A percentile compares a stretch with the other conserved stretches of the same genome.
Conservation (phyloP, 2,888 invertebrate species). For the Melieria picta region DNA sequence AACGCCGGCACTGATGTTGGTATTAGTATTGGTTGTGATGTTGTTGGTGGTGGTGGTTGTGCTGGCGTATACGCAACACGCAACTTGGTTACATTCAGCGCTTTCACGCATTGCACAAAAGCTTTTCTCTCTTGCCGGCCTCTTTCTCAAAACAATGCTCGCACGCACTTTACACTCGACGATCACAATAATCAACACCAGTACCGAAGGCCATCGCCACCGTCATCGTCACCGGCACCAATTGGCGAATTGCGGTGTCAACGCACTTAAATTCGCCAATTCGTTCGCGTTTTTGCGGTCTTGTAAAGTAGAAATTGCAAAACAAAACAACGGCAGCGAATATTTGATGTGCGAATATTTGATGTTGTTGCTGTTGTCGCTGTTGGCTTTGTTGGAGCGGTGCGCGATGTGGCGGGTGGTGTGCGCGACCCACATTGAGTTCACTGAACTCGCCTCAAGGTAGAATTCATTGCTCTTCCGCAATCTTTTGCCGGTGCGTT, state of each 20-base stretch:
- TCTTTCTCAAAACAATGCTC: constrained; percentile 32
- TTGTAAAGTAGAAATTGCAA: not conserved
- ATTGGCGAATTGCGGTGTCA: constrained; percentile 17
- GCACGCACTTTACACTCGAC: constrained; percentile 14
- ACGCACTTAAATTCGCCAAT: constrained; percentile 37
- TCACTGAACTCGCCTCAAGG: constrained; percentile 47
- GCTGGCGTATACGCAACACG: constrained; percentile 32
- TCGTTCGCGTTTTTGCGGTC: constrained; percentile 4
- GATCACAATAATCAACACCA: too few species aligned
- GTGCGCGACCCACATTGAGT: constrained; percentile 35
- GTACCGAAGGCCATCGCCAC: too few species aligned
- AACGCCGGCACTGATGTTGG: too few species aligned
- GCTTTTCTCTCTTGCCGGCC: not conserved
- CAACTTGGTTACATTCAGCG: not conserved
- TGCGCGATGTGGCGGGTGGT: constrained; percentile 34
- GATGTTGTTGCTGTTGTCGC: constrained; percentile 3
- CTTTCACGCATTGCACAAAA: not conserved
- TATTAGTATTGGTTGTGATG: too few species aligned
- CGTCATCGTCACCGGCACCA: too few species aligned
- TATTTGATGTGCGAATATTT: not conserved
- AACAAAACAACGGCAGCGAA: not conserved
- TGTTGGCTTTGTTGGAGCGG: constrained; percentile 41
- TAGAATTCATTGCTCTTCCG: constrained; percentile 33
- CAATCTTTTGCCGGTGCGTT: constrained; percentile 4
- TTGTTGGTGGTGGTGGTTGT: not conserved